Evolutionary conservation across 1,140 invertebrate genomes (phyloP).

Genomic region (Stenopsyche tienmushanensis): DNA sequence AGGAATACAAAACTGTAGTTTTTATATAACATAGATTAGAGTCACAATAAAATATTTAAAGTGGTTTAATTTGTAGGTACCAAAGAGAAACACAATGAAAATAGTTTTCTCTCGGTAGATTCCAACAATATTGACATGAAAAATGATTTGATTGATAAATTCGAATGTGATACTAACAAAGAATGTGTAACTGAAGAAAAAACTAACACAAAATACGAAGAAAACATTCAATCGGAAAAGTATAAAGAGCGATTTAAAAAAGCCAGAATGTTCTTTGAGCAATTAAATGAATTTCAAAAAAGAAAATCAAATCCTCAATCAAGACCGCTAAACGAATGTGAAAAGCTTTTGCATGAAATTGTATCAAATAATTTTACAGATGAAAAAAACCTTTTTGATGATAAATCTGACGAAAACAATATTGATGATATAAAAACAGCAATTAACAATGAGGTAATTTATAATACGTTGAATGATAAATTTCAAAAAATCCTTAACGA

Average conservation of each 20-base stretch:
- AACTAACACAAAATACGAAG: slow-evolving; percentile 8
- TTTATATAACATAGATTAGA: neutral
- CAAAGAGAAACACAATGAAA: neutral
- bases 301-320: slow-evolving; percentile 42
- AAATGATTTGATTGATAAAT: neutral
- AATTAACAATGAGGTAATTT: neutral
- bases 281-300: slow-evolving; percentile 50
- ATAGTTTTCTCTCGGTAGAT: slow-evolving; percentile 5
- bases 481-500: neutral
- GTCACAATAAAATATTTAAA: neutral
- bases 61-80: slow-evolving; percentile 6
- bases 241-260: slow-evolving; percentile 54
- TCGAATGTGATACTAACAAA: neutral
- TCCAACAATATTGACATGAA: slow-evolving; percentile 2
- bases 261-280: slow-evolving; percentile 54
- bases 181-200: neutral
- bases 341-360: slow-evolving; percentile 43
- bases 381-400: too few relatives aligned
- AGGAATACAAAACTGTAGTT: neutral
- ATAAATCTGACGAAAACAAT: too few relatives aligned
- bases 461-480: too few relatives aligned
- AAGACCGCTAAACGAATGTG: slow-evolving; percentile 48
- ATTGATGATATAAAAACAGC: too few relatives aligned
- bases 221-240: slow-evolving; percentile 38
- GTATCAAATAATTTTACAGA: too few relatives aligned